Base-by-base conservation (phyloP, 2,888 invertebrate species). In the Bellardia pandia region DNA sequence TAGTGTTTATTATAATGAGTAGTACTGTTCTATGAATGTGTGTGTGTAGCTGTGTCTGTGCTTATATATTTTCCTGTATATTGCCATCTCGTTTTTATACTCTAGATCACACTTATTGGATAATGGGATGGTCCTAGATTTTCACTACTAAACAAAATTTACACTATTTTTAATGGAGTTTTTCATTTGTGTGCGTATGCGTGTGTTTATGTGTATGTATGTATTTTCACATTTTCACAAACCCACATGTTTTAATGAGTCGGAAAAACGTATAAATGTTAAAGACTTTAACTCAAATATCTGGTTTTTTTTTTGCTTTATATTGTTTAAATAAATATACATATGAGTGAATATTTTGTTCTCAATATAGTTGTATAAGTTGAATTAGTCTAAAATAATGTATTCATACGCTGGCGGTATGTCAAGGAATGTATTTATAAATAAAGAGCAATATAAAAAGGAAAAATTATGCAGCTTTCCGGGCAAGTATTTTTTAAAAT, bases 21-120 rank as follows among this genome's bases (percentile, higher is more conserved):
- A 53, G 13, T 45, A 45, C 13, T 11, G 78, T 30, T 30, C 9
- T 11, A 64, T 75, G 45, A 30, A 56, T 23, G 2, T 48, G n/a
- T 58, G 9, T 53, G 23, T 66, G 11, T 53, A 9, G 68, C 11
- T 78, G 42, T 37, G 13, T 66, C 48, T 45, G 30, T n/a, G 30
- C 16, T 45, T 45, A 56, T 9, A 89, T 91, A 90, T 90, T 89
- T 91, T 90, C 90, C 90, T 90, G 86, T 91, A 89, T 92, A 91
- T 90, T 89, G 92, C 91, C 90, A 91, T 92, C 92, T 92, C 92
- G 89, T 90, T 92, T 91, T 90, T 45, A 48, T 82, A 53, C 81
- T 71, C 71, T 75, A 64, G 75, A 78, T 68, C 51, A 66, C 2
- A 23, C 16, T 85, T 75, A 81, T 81, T 85, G 23, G 23, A 23